Base-by-base conservation (phyloP, 2,888 invertebrate species). In the Rhimphoctona megacephalus region DNA sequence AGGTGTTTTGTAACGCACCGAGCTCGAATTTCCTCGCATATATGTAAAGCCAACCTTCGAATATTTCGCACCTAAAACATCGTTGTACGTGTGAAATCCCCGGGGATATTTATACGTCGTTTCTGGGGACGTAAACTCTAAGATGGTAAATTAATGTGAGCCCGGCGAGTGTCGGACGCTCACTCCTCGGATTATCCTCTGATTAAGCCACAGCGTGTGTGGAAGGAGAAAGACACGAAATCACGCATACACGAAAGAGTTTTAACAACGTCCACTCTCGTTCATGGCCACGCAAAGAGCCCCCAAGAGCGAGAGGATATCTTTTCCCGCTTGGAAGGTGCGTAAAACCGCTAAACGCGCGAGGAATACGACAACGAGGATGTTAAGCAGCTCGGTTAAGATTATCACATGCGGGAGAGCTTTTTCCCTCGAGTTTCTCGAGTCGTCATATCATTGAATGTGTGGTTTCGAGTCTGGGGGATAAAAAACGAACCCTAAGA, bases 111-210 rank as follows among this genome's bases (percentile, higher is more conserved):
- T 83, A 85, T 83, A 70, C 70, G 80, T 80, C 79, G 80, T 86
- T 86, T 66, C 43, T 70, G 72, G 66, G 80, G 66, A 74, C 73
- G 81, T 83, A 66, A 70, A 86, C 85, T 83, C 72, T 86, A 86
- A 86, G 79, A 86, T 80, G 85, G 52, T 80, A 49, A 86, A 86
- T 86, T 83, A 80, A 86, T 86, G 85, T 54, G 83, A 83, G 83
- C 36, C 66, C 33, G 52, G 57, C 30, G 81, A 73, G 67, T 61
- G 64, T 78, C 80, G 49, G 80, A 83, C 80, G 52, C 49, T 57
- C 74, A 36, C 67, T 52, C 61, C 61, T 57, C 74, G 83, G 83
- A 86, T 86, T 83, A 86, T 86, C 83, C 85, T 76, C 80, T 83
- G 85, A 86, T 86, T 86, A 86, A 86, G 85, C 85, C 85, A 86